Conservation (phyloP, 1,140 invertebrate genomes). For the Littorina saxatilis region DNA sequence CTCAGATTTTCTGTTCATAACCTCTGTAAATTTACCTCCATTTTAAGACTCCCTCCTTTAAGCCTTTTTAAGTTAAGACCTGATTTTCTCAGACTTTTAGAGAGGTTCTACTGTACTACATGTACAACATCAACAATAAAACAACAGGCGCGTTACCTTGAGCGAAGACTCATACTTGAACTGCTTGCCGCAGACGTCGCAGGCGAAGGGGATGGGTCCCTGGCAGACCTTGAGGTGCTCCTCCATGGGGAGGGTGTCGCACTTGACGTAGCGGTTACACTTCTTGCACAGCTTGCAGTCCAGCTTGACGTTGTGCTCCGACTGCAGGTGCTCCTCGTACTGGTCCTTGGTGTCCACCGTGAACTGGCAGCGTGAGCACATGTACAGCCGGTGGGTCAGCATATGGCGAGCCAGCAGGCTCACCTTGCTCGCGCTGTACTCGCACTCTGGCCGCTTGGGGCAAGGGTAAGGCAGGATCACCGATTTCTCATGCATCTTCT, state of each 20-base stretch:
- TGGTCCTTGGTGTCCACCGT: constrained; percentile 53
- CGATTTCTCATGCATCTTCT: constrained; percentile 46
- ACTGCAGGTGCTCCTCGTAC: constrained; percentile 57
- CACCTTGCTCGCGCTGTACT: constrained; percentile 60
- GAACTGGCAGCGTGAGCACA: constrained; percentile 66
- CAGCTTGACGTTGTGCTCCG: constrained; percentile 58
- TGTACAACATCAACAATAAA: no score
- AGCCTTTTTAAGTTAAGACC: no score
- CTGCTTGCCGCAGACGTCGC: constrained; percentile 67
- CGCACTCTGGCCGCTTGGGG: constrained; percentile 52
- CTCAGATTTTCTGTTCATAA: no score
- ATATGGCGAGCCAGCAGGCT: constrained; percentile 61
- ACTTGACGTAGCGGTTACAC: constrained; percentile 65
- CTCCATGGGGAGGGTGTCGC: constrained; percentile 61
- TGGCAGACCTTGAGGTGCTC: constrained; percentile 65
- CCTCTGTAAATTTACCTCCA: no score
- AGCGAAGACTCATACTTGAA: constrained; percentile 70
- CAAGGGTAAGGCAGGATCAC: constrained; percentile 54
- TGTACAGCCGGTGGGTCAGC: constrained; percentile 61
- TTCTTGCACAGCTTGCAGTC: constrained; percentile 67
- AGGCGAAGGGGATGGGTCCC: constrained; percentile 63
- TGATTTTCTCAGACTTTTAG: no score
- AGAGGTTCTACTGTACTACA: no score
- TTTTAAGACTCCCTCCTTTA: no score
- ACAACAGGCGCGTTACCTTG: constrained; percentile 39